phyloP scores from a whole-genome alignment of 2,888 invertebrate genomes.

The Iphiclides podalirius region DNA sequence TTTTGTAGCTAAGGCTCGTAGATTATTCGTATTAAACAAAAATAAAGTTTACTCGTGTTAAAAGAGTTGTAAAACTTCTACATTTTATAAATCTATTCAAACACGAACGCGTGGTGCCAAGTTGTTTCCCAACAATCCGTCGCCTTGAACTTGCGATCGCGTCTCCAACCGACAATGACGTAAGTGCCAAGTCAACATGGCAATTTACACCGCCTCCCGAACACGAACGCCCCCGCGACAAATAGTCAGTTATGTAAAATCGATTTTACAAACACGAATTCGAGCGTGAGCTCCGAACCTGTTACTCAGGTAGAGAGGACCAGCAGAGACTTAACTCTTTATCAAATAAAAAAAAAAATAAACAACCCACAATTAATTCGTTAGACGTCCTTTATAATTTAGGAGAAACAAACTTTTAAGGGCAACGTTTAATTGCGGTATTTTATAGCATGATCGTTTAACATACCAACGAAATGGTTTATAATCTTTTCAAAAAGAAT shows the following conservation, averaged over 20 bases:
- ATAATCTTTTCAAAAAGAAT: too few relatives aligned
- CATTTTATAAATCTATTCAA: conserved; percentile 17
- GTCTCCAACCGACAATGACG: conserved; percentile 57
- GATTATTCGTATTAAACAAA: too few relatives aligned
- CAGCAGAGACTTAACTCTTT: background rate
- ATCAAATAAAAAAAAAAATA: background rate
- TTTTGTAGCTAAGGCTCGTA: too few relatives aligned
- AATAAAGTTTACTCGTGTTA: too few relatives aligned
- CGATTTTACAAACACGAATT: conserved; percentile 11
- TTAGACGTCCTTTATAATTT: background rate
- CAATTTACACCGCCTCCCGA: conserved; percentile 56
- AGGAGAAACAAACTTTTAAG: background rate
- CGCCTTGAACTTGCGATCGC: conserved; percentile 69
- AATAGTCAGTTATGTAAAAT: conserved; percentile 23
- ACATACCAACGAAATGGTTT: too few relatives aligned
- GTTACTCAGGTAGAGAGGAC: background rate
- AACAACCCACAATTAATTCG: background rate
- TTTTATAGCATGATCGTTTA: background rate
- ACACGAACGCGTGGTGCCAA: conserved; percentile 21
- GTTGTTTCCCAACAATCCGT: conserved; percentile 33
- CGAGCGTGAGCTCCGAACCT: background rate
- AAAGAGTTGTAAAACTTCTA: too few relatives aligned
- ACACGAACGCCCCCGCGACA: conserved; percentile 44
- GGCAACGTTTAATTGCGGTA: background rate
- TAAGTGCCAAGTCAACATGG: conserved; percentile 64